A percentile compares a stretch with the other conserved stretches of the same genome.
Conservation (phyloP, 2,113 vertebrate species). For the Pollimyrus isidori region DNA sequence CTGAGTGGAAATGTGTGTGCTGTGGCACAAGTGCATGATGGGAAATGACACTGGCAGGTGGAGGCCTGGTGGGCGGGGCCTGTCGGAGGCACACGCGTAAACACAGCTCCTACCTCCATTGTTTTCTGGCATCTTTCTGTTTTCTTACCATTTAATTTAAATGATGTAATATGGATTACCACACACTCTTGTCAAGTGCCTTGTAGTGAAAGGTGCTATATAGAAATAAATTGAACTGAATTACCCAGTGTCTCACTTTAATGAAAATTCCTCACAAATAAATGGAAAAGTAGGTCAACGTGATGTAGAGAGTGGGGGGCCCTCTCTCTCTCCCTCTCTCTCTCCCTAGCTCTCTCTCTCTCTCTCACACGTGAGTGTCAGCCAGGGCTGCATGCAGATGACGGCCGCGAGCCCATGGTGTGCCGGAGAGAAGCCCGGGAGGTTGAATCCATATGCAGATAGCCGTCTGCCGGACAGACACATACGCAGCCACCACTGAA, state of each 20-base stretch:
- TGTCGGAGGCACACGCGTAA: neutral
- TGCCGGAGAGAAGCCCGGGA: neutral
- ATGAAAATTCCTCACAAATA: conserved; percentile 53
- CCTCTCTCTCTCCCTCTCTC: neutral
- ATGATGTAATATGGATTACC: neutral
- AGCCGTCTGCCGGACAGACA: conserved; percentile 47
- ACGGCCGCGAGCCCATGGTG: neutral
- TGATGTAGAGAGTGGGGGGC: conserved; percentile 55
- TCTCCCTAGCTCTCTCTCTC: neutral
- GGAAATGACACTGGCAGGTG: conserved; percentile 37
- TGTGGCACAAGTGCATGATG: neutral
- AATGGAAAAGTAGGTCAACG: conserved; percentile 58
- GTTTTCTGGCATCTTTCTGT: neutral
- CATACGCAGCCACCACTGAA: conserved; percentile 52
- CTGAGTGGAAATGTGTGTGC: conserved; percentile 31
- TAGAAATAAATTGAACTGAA: conserved; percentile 17
- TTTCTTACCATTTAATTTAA: neutral
- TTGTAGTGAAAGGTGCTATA: neutral
- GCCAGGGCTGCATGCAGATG: neutral
- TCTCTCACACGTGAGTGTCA: neutral
- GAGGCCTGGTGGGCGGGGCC: neutral
- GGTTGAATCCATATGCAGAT: neutral
- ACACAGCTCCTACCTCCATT: neutral
- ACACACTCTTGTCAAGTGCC: neutral
- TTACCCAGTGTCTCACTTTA: conserved; percentile 44